Percentiles rank a stretch among this genome's conserved stretches.
These are phyloP conservation scores for Limonius californicus DNA, from an alignment of 1,140 invertebrate genomes.

Conservation along the genomic window DNA sequence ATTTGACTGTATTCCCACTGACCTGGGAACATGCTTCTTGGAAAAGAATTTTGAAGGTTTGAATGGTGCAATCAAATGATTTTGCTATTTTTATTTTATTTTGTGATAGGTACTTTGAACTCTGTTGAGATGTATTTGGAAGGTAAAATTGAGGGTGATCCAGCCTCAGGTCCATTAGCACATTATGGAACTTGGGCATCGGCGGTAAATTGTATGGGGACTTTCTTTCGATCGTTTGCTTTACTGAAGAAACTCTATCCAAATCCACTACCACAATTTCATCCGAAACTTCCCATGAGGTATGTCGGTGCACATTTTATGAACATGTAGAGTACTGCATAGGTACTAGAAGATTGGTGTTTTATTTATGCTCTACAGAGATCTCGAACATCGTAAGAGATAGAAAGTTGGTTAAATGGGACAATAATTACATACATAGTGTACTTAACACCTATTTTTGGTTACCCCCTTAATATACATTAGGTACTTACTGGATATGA, in stretches of 20 bases:
- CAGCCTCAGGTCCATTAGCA: constrained; percentile 42
- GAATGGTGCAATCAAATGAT: not conserved
- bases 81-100: not conserved
- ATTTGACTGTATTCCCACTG: constrained; percentile 82
- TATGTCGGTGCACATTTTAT: too few relatives aligned
- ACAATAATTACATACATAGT: too few relatives aligned
- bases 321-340: too few relatives aligned
- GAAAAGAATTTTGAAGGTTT: constrained; percentile 1
- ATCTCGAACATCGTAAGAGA: too few relatives aligned
- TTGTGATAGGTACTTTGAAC: constrained; percentile 65
- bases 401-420: too few relatives aligned
- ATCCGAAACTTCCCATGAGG: constrained; percentile 52
- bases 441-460: too few relatives aligned
- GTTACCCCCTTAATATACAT: too few relatives aligned
- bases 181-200: constrained; percentile 84
- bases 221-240: constrained; percentile 57
- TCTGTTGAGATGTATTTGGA: constrained; percentile 71
- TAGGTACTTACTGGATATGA: too few relatives aligned
- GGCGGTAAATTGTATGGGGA: constrained; percentile 66
- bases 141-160: constrained; percentile 33
- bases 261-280: constrained; percentile 57
- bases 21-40: constrained; percentile 60
- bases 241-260: constrained; percentile 65
- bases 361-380: too few relatives aligned
- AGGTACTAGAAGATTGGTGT: too few relatives aligned